phyloP scores from a whole-genome alignment of 2,113 vertebrate genomes.

The Siniperca knerii region DNA sequence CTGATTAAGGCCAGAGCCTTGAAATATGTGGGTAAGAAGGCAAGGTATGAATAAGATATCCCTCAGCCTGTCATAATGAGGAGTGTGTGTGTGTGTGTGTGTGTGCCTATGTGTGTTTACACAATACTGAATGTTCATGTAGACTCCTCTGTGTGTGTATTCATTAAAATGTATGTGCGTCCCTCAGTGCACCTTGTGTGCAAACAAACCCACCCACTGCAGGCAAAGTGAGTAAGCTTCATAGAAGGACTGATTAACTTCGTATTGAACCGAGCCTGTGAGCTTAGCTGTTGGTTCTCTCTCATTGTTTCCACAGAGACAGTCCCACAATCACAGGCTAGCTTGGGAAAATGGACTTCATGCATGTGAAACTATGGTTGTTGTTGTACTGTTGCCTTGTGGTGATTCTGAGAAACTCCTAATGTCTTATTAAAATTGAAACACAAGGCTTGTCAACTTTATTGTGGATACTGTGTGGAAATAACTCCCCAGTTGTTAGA shows the following conservation, averaged over 20 bases:
- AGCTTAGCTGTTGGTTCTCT: constrained; percentile 44
- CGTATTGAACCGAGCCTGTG: constrained; percentile 55
- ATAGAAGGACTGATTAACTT: constrained; percentile 62
- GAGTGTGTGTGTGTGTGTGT: constrained; percentile 16
- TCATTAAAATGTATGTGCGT: constrained; percentile 32
- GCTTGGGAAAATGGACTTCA: constrained; percentile 70
- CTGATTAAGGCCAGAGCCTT: constrained; percentile 23
- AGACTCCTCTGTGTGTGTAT: constrained; percentile 24
- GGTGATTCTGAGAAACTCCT: constrained; percentile 59
- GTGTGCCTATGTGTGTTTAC: constrained; percentile 15
- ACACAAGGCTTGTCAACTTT: constrained; percentile 58
- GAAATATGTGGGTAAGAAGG: constrained; percentile 9
- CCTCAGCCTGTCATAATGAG: constrained; percentile 34
- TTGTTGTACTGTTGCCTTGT: constrained; percentile 68
- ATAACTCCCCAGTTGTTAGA: constrained; percentile 56
- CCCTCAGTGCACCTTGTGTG: constrained; percentile 52
- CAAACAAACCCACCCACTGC: constrained; percentile 56
- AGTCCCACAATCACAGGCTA: constrained; percentile 64
- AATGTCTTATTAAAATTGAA: constrained; percentile 66
- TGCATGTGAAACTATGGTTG: constrained; percentile 66
- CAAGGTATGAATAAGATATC: constrained; percentile 39
- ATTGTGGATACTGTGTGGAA: constrained; percentile 68
- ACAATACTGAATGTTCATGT: constrained; percentile 23
- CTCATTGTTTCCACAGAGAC: constrained; percentile 79
- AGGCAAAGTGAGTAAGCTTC: constrained; percentile 57